Evolutionary conservation across 2,888 invertebrate species (phyloP), one percentile per base, ranked within the genome.

Genomic region (Pterobdella sp.): DNA sequence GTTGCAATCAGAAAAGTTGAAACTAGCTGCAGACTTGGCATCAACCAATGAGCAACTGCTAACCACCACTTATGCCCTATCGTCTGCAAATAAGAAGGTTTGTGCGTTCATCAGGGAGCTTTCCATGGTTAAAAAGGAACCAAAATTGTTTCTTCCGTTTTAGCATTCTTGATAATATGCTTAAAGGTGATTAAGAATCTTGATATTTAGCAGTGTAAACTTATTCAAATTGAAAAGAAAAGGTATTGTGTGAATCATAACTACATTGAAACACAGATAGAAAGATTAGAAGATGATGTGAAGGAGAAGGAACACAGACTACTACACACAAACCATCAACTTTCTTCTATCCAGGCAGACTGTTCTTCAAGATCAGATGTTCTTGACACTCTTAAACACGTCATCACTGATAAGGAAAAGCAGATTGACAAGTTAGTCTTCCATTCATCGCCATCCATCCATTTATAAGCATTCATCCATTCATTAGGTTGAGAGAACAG

Each of bases 281-380:
- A 98, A 86, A 95, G 94, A 84, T 86, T 97, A 77, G 98, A 98
- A 86, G 96, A 96, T 82, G 87, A 94, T 72, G 87, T 98, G 71
- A 93, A 94, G 85, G 98, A 98, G 83, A 97, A 96, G 86, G 97
- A 98, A 83, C 93, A 93, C 85, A 95, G 96, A 87, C 91, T 98
- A 73, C 93, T 94, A 80, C 92, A 93, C 91, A 92, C 81, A 69
- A 77, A 82, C 77, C 74, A 80, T 76, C 77, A 81, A n/a, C 77
- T 80, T 10, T 91, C 92, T 68, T 92, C 94, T 74, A 92, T 94
- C 89, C 94, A 94, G 86, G 93, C 93, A 26, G 94, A 94, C 81
- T 93, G 93, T 82, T 93, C 85, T 90, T 84, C 92, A 76, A 92
- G 92, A 14, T 94, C 94, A 87, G 94, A 93, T 71, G 93, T 94